Percentiles rank a stretch among this genome's conserved stretches.
These are phyloP conservation scores for Hypolimnas misippus DNA, from an alignment of 2,888 invertebrate species.

Conservation along the genomic window DNA sequence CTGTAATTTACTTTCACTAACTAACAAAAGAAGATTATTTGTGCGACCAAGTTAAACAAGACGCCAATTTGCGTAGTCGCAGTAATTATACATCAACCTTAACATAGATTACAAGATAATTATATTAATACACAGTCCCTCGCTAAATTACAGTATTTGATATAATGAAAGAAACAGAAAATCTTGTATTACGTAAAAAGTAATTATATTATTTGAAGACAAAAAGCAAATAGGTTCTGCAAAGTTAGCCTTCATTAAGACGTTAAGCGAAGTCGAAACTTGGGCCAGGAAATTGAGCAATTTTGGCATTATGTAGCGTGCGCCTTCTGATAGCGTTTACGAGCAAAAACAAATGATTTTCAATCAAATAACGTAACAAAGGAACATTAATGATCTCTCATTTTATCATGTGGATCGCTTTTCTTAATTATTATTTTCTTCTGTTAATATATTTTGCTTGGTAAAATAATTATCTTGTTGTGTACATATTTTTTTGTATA, in stretches of 20 bases:
- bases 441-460: not conserved
- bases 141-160: not conserved
- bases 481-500: not conserved
- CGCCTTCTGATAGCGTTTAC: constrained; percentile 46
- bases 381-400: constrained; percentile 23
- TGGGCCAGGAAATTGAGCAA: constrained; percentile 73
- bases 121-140: not conserved
- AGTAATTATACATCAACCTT: not conserved
- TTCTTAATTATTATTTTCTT: constrained; percentile 18
- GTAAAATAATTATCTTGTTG: not conserved
- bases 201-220: constrained; percentile 65
- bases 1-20: no score
- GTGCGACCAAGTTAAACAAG: not conserved
- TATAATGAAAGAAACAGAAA: constrained; percentile 9
- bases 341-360: constrained; percentile 44
- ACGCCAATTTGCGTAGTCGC: no score
- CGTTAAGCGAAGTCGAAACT: constrained; percentile 67
- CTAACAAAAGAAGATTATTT: no score
- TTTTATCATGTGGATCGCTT: constrained; percentile 20
- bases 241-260: constrained; percentile 74
- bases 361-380: constrained; percentile 35
- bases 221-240: constrained; percentile 65
- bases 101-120: not conserved
- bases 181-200: constrained; percentile 53
- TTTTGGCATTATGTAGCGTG: constrained; percentile 64